These are phyloP conservation scores for Hesperia comma DNA, from an alignment of 2,888 invertebrate genomes.

Conservation along the genomic window DNA sequence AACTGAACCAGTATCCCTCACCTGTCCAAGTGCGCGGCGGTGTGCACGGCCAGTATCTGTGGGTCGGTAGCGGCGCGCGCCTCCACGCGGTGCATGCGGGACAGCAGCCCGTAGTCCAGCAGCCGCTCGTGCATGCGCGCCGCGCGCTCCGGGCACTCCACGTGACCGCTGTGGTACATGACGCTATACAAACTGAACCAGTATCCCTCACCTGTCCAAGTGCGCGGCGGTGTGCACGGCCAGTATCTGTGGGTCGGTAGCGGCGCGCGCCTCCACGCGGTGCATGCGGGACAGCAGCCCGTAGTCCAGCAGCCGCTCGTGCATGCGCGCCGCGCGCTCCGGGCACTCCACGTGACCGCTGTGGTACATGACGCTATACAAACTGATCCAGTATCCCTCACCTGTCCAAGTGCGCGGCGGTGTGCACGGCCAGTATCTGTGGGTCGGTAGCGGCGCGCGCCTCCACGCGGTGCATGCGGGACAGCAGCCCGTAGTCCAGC, in stretches of 20 bases:
- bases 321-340: conserved; percentile 88
- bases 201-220: conserved; percentile 60
- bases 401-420: conserved; percentile 70
- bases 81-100: conserved; percentile 83
- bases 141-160: conserved; percentile 91
- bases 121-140: conserved; percentile 88
- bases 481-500: conserved; percentile 86
- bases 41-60: conserved; percentile 87
- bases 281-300: conserved; percentile 87
- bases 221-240: conserved; percentile 84
- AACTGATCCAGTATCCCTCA: too few relatives aligned
- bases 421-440: conserved; percentile 87
- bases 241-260: conserved; percentile 86
- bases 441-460: conserved; percentile 84
- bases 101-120: conserved; percentile 86
- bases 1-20: too few relatives aligned
- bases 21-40: conserved; percentile 70
- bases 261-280: conserved; percentile 73
- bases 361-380: conserved; percentile 27
- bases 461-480: conserved; percentile 83
- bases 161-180: conserved; percentile 85
- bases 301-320: conserved; percentile 87
- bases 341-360: conserved; percentile 92
- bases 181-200: too few relatives aligned
- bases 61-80: conserved; percentile 84